Evolutionary conservation across 1,140 invertebrate genomes (phyloP).

Genomic region (Papilio polyxenes): DNA sequence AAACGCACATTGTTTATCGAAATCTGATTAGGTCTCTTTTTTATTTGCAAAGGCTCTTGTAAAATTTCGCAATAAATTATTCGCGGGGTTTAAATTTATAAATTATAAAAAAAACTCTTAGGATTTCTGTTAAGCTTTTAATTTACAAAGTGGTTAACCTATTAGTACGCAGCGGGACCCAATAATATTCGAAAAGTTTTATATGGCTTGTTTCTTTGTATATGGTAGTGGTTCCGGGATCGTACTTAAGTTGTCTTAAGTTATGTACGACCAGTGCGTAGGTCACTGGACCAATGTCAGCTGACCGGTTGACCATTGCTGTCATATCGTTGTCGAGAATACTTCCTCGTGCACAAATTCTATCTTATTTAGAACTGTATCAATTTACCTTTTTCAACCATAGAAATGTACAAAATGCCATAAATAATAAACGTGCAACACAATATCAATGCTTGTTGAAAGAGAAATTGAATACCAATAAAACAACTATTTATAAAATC

Average conservation of each 20-base stretch:
- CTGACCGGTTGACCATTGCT: not conserved
- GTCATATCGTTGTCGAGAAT: not conserved
- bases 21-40: slow-evolving; percentile 68
- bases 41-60: slow-evolving; percentile 46
- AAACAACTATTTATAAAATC: too few relatives aligned
- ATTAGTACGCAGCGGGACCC: not conserved
- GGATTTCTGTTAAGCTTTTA: too few relatives aligned
- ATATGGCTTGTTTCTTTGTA: not conserved
- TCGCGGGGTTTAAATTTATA: not conserved
- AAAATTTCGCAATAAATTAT: slow-evolving; percentile 16
- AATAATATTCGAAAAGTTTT: not conserved
- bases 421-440: too few relatives aligned
- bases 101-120: not conserved
- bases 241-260: not conserved
- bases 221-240: not conserved
- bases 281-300: not conserved
- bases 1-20: slow-evolving; percentile 66
- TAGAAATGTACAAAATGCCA: too few relatives aligned
- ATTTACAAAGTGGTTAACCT: too few relatives aligned
- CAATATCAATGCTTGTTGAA: too few relatives aligned
- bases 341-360: not conserved
- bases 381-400: too few relatives aligned
- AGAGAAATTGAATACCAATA: too few relatives aligned
- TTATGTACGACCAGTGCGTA: not conserved
- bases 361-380: not conserved